Conservation (phyloP, 2,888 invertebrate species). For the Pycnomerus fuliginosus region DNA sequence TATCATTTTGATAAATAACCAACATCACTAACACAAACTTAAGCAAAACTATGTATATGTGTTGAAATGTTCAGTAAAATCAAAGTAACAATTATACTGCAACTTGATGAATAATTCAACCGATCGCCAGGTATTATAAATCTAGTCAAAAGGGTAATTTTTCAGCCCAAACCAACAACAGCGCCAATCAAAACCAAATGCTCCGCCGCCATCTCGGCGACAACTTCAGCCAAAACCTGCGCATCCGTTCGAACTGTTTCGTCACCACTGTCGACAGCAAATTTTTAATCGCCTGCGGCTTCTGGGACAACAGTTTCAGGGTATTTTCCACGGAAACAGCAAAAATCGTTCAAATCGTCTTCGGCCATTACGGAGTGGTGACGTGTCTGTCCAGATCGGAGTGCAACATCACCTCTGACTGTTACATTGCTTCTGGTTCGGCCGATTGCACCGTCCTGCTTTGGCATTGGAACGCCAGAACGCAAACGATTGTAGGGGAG, state of each 20-base stretch:
- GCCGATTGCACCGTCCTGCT: conserved; percentile 97
- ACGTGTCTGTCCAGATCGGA: conserved; percentile 97
- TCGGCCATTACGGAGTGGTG: conserved; percentile 98
- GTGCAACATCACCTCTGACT: conserved; percentile 98
- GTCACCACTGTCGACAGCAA: conserved; percentile 97
- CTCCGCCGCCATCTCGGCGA: conserved; percentile 90
- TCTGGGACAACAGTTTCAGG: conserved; percentile 99
- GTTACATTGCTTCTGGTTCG: conserved; percentile 97
- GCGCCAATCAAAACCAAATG: conserved; percentile 72
- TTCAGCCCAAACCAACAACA: conserved; percentile 72
- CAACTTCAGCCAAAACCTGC: conserved; percentile 96
- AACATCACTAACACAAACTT: no score
- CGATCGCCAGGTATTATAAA: no score
- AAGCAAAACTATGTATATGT: no score
- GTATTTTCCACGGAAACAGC: conserved; percentile 97
- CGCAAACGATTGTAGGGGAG: conserved; percentile 96
- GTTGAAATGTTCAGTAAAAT: no score
- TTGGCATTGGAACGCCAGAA: conserved; percentile 99
- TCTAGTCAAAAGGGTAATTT: no score
- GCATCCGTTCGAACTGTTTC: conserved; percentile 92
- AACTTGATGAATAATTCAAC: no score
- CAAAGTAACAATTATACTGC: no score
- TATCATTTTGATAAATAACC: no score
- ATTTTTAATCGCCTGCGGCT: conserved; percentile 96
- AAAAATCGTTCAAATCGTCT: conserved; percentile 96